Conservation (phyloP, 2,797 vertebrate species). For the Vultur gryphus region DNA sequence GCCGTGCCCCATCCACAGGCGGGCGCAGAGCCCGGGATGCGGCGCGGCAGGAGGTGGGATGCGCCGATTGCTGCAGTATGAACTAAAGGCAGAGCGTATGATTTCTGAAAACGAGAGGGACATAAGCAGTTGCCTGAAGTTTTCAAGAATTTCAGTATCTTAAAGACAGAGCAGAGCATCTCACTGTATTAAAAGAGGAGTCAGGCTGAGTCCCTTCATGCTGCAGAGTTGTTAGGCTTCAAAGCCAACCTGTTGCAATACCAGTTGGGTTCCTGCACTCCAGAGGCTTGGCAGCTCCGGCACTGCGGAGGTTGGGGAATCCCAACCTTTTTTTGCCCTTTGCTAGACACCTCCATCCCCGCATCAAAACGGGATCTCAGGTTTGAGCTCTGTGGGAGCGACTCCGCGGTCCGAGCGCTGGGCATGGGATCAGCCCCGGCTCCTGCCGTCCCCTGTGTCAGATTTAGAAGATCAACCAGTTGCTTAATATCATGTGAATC, state of each 20-base stretch:
- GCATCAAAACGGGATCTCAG: neutral
- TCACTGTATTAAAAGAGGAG: fast-evolving
- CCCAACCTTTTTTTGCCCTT: neutral
- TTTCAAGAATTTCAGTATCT: neutral
- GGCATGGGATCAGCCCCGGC: neutral
- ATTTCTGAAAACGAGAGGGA: neutral
- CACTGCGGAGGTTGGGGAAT: neutral
- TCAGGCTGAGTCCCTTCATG: neutral
- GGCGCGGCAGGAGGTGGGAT: neutral
- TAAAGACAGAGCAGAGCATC: neutral
- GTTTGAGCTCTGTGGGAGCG: neutral
- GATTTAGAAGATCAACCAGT: neutral
- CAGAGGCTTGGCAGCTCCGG: neutral
- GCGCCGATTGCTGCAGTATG: fast-evolving
- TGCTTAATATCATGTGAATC: neutral
- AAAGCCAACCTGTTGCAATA: neutral
- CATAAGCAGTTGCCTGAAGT: neutral
- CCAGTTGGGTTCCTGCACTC: neutral
- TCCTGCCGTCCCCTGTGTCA: neutral
- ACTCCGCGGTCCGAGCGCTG: fast-evolving
- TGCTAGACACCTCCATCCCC: neutral
- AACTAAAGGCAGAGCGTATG: fast-evolving
- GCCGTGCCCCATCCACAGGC: fast-evolving
- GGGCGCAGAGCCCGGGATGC: fast-evolving
- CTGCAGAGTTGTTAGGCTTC: neutral